phyloP scores from a whole-genome alignment of 2,113 vertebrate species.

The Podilymbus podiceps region DNA sequence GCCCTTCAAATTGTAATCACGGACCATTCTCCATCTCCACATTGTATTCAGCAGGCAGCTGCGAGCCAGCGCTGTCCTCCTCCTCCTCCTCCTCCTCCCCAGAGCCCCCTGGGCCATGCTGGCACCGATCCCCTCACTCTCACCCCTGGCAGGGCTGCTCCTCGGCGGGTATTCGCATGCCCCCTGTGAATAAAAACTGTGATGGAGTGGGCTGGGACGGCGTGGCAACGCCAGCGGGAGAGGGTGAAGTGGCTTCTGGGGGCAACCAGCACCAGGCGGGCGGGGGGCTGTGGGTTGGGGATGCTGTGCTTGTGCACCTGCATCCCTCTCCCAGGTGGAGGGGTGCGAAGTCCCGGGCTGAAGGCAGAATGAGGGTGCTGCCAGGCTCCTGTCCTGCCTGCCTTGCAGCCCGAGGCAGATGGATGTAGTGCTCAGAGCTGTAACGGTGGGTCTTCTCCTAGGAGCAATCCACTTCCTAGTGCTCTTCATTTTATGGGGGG shows the following conservation, averaged over 20 bases:
- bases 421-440: accelerated
- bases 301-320: background rate
- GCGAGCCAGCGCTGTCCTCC: background rate
- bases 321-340: background rate
- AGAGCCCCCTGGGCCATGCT: background rate
- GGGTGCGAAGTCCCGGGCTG: background rate
- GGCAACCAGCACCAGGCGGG: background rate
- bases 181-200: background rate
- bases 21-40: slow-evolving; percentile 50
- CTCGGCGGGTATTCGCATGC: accelerated
- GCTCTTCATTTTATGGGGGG: background rate
- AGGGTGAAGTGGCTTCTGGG: background rate
- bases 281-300: background rate
- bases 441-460: background rate
- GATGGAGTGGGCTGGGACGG: background rate
- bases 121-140: background rate
- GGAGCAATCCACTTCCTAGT: background rate
- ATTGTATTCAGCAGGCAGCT: slow-evolving; percentile 52
- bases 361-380: background rate
- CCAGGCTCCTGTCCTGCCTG: background rate
- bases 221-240: background rate
- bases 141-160: background rate
- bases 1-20: slow-evolving; percentile 69
- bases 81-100: background rate
- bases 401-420: background rate